Percentiles rank a stretch among this genome's conserved stretches.
These are phyloP conservation scores for Malurus elegans DNA, from an alignment of 2,113 vertebrate species.

Conservation along the genomic window DNA sequence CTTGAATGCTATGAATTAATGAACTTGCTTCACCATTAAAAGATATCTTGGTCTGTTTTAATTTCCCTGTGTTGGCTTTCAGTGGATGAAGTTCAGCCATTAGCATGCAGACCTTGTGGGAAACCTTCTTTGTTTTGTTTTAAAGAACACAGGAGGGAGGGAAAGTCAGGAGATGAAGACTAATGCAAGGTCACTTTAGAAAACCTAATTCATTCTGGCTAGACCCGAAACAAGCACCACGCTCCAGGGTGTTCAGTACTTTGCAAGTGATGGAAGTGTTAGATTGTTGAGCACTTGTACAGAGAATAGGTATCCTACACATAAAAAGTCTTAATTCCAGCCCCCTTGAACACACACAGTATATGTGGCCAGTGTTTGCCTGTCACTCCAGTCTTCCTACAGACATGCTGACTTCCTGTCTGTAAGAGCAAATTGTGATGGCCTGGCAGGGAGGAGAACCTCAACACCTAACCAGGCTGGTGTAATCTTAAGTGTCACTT, in stretches of 20 bases:
- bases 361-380: not conserved
- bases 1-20: not conserved
- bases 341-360: not conserved
- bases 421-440: not conserved
- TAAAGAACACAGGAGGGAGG: not conserved
- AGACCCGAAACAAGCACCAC: not conserved
- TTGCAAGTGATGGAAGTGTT: not conserved
- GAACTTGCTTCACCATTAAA: not conserved
- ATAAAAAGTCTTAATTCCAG: not conserved
- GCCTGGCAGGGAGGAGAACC: not conserved
- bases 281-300: not conserved
- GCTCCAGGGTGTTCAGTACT: not conserved
- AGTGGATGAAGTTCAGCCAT: not conserved
- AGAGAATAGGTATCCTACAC: accelerated
- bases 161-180: not conserved
- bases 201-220: not conserved
- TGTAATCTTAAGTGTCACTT: not conserved
- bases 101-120: not conserved
- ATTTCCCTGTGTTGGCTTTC: not conserved
- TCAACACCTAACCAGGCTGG: not conserved
- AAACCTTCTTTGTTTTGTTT: not conserved
- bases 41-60: not conserved
- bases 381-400: not conserved
- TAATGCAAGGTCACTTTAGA: not conserved
- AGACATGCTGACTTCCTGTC: not conserved